Evolutionary conservation across 2,113 vertebrate genomes (phyloP).

Genomic region (Brachyhypopomus occidentalis): DNA sequence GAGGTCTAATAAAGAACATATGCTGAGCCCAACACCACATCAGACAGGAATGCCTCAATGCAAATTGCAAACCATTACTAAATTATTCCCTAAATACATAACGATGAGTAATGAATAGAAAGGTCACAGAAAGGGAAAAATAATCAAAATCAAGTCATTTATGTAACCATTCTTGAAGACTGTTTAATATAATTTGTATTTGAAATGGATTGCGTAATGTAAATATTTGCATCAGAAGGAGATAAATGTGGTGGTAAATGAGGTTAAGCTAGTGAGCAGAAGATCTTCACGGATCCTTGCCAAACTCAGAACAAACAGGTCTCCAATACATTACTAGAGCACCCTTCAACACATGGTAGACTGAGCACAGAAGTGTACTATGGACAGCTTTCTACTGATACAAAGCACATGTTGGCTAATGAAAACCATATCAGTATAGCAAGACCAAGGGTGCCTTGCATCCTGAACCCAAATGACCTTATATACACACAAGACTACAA

Average conservation of each 20-base stretch:
- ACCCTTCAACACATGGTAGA: slow-evolving; percentile 53
- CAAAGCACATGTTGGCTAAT: slow-evolving; percentile 51
- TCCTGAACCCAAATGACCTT: neutral
- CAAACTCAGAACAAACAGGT: slow-evolving; percentile 44
- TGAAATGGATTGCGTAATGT: neutral
- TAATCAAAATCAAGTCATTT: neutral
- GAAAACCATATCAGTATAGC: slow-evolving; percentile 43
- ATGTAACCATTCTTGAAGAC: neutral
- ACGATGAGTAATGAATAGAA: neutral
- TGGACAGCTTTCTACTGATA: slow-evolving; percentile 49
- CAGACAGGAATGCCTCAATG: slow-evolving; percentile 17
- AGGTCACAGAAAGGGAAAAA: neutral
- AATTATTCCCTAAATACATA: slow-evolving; percentile 11
- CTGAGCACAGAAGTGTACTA: slow-evolving; percentile 46
- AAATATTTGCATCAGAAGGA: neutral
- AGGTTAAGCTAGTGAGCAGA: slow-evolving; percentile 20
- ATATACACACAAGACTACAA: neutral
- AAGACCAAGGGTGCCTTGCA: slow-evolving; percentile 13
- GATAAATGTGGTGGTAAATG: slow-evolving; percentile 17
- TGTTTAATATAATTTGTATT: slow-evolving; percentile 1
- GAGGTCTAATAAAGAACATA: slow-evolving; percentile 30
- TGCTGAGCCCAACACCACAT: slow-evolving; percentile 21
- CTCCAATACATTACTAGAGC: slow-evolving; percentile 52
- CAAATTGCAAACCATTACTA: slow-evolving; percentile 1
- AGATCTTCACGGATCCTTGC: slow-evolving; percentile 50